Evolutionary conservation across 2,888 invertebrate species (phyloP), one percentile per base, ranked within the genome.

Genomic region (Scotopteryx bipunctaria): DNA sequence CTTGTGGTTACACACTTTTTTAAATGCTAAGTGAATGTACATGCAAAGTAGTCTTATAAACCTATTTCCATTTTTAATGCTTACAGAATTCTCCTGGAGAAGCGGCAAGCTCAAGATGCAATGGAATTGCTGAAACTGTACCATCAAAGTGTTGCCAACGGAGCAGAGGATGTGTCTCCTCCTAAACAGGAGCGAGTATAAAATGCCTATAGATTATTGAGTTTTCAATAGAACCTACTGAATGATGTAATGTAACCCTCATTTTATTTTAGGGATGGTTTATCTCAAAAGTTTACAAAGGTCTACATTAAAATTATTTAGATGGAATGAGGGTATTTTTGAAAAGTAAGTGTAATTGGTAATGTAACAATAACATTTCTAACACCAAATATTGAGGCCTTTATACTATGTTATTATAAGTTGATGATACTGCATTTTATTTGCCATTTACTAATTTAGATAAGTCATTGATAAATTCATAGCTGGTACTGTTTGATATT

Each of bases 61-160:
- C 14, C n/a, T 43, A 43, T 27, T 14, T 52, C 5, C 5, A 8
- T 48, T 48, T 51, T 36, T 8, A n/a, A n/a, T n/a, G n/a, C n/a
- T 81, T 86, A 57, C 83, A 93, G 94, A 77, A 93, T 93, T 81
- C 86, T 96, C 66, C 92, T 94, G 69, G 96, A 96, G 76, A 96
- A 96, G 82, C 92, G 96, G 59, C 95, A 95, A 86, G 96, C 96
- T 37, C 95, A 96, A 84, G 96, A 96, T 88, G 95, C 96, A 41
- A 93, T 96, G 93, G 96, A 96, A 84, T 90, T 96, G 76, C 88
- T 96, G 73, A 95, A 96, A 83, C 84, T 96, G 65, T 95, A 94
- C 71, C 93, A 92, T 72, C 91, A 91, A 61, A 91, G 91, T 81
- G 90, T 90, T 32, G 66, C 91, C 21, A 91, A 91, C 64, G 90